Evolutionary conservation across 2,113 vertebrate species (phyloP), one percentile per base, ranked within the genome.

Genomic region (Petrocephalus zakoni): DNA sequence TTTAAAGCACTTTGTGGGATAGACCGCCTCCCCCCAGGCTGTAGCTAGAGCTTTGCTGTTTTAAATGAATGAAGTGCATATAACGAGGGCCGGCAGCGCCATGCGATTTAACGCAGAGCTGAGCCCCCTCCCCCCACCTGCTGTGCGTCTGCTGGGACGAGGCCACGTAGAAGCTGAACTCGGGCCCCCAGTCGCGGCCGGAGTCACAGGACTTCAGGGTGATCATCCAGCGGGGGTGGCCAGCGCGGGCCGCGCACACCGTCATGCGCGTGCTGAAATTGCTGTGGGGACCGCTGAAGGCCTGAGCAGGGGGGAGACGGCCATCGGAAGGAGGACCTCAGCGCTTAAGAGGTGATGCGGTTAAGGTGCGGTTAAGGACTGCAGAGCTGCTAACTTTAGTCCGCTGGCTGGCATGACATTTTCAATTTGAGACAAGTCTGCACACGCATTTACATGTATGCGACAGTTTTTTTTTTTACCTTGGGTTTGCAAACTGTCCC

Each of bases 231-330:
- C 96, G 96, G 93, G 96, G 95, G 87, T 92, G 95, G 95, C 97
- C 98, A 94, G 96, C 96, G 95, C 95, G 97, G 95, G 97, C 98
- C 94, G 97, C 96, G 94, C 98, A 99, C 96, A 97, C 98, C 88
- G 96, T 98, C 96, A 99, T 96, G 96, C 96, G 97, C 94, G 93
- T 95, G 95, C 96, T 98, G 97, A 97, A 99, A 96, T 99, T 99
- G 95, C 96, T 96, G 93, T 95, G 95, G 95, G 97, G 96, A 94
- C 95, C 95, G 95, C 94, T 96, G 96, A 98, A 98, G 90, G 97
- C 98, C 98, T 99, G 94, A 91, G 56, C 34, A 4, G 11, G 61
- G 37, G 49, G 51, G 4, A 55, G 56, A 21, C 22, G 11, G 8
- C 11, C 10, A 49, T 52, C 11, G 46, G 25, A 46, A 13, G 53